Evolutionary conservation across 2,113 vertebrate genomes (phyloP).

Genomic region (Egretta garzetta): DNA sequence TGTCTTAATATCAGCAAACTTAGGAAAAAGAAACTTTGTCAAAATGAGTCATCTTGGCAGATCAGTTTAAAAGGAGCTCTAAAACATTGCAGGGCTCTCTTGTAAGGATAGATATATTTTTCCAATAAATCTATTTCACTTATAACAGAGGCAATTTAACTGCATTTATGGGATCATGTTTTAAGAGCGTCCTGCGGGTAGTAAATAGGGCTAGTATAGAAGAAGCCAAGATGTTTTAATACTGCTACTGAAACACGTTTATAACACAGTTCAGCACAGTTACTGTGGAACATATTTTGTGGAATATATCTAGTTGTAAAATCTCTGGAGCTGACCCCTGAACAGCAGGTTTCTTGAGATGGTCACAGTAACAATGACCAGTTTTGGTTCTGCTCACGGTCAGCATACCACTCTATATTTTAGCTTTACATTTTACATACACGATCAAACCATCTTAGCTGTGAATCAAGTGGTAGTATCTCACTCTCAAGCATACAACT

Average conservation of each 20-base stretch:
- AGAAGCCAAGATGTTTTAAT: background rate
- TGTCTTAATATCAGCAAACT: background rate
- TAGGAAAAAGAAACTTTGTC: background rate
- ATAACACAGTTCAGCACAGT: background rate
- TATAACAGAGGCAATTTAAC: background rate
- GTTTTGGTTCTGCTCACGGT: background rate
- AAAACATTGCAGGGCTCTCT: background rate
- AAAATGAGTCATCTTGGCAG: background rate
- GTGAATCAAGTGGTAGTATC: background rate
- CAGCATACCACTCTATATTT: background rate
- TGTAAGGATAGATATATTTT: background rate
- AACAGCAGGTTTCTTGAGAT: background rate
- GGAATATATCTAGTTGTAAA: background rate
- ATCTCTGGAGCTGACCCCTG: background rate
- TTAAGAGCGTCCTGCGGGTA: background rate
- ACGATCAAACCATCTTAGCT: background rate
- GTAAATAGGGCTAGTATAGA: background rate
- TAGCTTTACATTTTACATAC: background rate
- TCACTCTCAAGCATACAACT: background rate
- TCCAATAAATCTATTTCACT: background rate
- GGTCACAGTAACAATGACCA: background rate
- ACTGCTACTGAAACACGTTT: background rate
- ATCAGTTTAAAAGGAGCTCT: background rate
- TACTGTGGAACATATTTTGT: background rate
- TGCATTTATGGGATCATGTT: background rate